These are phyloP conservation scores for Parasteatoda tepidariorum DNA, from an alignment of 1,140 invertebrate genomes.

Conservation along the genomic window DNA sequence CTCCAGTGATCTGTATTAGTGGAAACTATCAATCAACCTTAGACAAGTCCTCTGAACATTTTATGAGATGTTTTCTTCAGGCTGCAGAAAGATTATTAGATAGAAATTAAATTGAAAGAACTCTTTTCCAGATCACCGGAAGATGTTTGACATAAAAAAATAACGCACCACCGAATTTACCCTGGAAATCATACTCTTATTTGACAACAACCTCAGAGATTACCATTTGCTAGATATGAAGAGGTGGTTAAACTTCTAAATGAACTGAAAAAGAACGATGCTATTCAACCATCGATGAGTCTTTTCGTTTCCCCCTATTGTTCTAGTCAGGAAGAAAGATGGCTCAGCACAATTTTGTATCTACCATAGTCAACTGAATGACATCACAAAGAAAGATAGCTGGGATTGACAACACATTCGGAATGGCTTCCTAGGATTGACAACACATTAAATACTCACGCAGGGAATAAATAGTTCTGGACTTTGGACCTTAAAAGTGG, in stretches of 20 bases:
- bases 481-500: not conserved
- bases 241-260: not conserved
- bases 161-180: not conserved
- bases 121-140: not conserved
- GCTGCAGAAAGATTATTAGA: not conserved
- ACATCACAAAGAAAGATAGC: constrained; percentile 67
- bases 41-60: not conserved
- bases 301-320: constrained; percentile 65
- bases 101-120: not conserved
- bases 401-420: too few relatives aligned
- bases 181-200: not conserved
- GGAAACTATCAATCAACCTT: not conserved
- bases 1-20: not conserved
- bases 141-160: not conserved
- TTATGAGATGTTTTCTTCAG: not conserved
- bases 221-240: not conserved
- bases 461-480: not conserved
- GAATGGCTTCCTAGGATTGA: constrained; percentile 50
- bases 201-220: not conserved
- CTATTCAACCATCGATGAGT: not conserved
- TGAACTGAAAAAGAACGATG: too few relatives aligned
- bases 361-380: constrained; percentile 71
- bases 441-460: not conserved
- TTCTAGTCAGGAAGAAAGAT: constrained; percentile 71
- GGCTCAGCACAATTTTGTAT: constrained; percentile 67